Conservation (phyloP, 2,888 invertebrate genomes). For the Cryptocheilus praepositus region DNA sequence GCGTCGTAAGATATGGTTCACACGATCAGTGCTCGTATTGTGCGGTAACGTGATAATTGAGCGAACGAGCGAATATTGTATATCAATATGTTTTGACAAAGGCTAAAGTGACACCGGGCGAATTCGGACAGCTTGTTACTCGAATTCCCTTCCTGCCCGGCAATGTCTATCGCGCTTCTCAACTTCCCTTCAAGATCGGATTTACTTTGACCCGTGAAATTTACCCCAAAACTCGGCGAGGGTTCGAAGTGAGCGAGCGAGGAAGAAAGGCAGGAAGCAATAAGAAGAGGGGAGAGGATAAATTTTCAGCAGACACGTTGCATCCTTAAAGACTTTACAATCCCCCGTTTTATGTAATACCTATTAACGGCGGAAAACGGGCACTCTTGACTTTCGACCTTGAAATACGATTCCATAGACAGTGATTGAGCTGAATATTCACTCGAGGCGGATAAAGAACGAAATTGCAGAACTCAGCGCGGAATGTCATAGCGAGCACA, state of each 20-base stretch:
- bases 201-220: constrained; percentile 47
- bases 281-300: constrained; percentile 34
- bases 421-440: not conserved
- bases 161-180: constrained; percentile 33
- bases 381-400: not conserved
- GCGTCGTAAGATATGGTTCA: too few species aligned
- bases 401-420: not conserved
- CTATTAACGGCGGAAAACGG: not conserved
- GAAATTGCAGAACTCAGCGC: too few species aligned
- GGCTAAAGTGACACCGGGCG: constrained; percentile 29
- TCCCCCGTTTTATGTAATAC: constrained; percentile 23
- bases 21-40: too few species aligned
- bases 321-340: constrained; percentile 40
- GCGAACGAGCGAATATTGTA: constrained; percentile 14
- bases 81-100: constrained; percentile 7
- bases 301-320: constrained; percentile 37
- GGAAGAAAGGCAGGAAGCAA: constrained; percentile 30
- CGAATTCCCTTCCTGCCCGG: constrained; percentile 15
- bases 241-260: constrained; percentile 15
- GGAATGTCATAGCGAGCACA: too few species aligned
- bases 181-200: constrained; percentile 30
- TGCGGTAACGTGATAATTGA: constrained; percentile 14
- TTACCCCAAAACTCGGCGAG: constrained; percentile 38
- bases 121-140: constrained; percentile 20
- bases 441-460: too few species aligned